A percentile compares a stretch with the other conserved stretches of the same genome.
These are phyloP conservation scores for Myodes glareolus DNA, from an alignment of 2,113 vertebrate species.

Conservation along the genomic window DNA sequence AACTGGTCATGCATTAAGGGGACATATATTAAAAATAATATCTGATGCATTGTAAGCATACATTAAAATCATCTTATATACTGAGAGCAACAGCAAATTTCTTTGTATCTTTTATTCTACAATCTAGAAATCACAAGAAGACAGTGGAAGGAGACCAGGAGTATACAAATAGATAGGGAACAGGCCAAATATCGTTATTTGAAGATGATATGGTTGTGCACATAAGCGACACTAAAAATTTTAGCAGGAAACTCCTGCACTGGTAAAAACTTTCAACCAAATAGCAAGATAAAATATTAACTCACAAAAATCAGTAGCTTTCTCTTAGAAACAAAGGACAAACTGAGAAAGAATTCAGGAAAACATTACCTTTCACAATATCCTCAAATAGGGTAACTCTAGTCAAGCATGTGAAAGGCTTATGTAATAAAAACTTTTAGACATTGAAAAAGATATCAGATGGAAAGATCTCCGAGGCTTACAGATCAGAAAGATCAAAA, in stretches of 20 bases:
- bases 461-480: neutral
- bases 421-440: neutral
- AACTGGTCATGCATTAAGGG: neutral
- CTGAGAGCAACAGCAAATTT: neutral
- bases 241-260: neutral
- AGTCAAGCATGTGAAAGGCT: neutral
- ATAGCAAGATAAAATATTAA: neutral
- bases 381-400: neutral
- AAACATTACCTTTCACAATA: neutral
- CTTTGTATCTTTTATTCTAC: neutral
- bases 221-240: neutral
- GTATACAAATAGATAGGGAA: neutral
- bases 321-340: neutral
- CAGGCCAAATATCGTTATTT: neutral
- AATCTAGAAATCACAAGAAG: neutral
- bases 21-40: neutral
- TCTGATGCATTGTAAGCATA: neutral
- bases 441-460: neutral
- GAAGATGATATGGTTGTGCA: neutral
- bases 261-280: neutral
- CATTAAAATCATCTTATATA: neutral
- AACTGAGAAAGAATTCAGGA: neutral
- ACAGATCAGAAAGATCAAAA: neutral
- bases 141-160: neutral
- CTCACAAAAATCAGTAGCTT: neutral